A percentile compares a stretch with the other conserved stretches of the same genome.
phyloP scores from a whole-genome alignment of 2,888 invertebrate species.

The Nephrotoma flavescens region DNA sequence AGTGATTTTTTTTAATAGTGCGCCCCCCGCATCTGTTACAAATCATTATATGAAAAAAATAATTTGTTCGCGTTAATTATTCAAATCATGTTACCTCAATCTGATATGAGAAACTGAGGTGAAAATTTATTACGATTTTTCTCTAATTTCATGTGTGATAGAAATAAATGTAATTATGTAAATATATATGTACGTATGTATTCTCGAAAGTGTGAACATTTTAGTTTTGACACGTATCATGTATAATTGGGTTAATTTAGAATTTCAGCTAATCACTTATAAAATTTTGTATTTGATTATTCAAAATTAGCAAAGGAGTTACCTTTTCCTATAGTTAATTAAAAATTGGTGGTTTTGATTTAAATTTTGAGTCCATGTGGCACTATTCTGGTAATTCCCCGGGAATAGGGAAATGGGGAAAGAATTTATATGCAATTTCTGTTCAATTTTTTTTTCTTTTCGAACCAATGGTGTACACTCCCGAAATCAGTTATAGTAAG shows the following conservation, averaged over 20 bases:
- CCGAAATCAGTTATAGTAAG: no score
- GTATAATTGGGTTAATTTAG: neutral
- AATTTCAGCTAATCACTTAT: neutral
- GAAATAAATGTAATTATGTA: no score
- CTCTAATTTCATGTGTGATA: neutral
- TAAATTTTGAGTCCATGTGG: no score
- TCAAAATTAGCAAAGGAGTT: no score
- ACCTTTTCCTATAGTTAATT: no score
- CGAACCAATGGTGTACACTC: no score
- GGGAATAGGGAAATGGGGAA: no score
- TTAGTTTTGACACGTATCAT: neutral
- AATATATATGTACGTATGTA: no score
- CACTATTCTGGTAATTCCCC: no score
- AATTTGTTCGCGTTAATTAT: neutral
- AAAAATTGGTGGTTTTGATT: no score
- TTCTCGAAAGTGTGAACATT: neutral
- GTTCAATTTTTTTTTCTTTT: no score
- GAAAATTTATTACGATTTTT: neutral
- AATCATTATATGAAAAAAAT: neutral
- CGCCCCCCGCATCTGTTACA: neutral
- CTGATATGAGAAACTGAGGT: neutral
- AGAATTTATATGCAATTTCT: no score
- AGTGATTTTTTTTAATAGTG: neutral
- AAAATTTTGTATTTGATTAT: neutral
- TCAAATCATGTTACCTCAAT: neutral